Percentiles rank a stretch among this genome's conserved stretches.
phyloP scores from a whole-genome alignment of 1,140 invertebrate genomes.

The Lycorma delicatula region DNA sequence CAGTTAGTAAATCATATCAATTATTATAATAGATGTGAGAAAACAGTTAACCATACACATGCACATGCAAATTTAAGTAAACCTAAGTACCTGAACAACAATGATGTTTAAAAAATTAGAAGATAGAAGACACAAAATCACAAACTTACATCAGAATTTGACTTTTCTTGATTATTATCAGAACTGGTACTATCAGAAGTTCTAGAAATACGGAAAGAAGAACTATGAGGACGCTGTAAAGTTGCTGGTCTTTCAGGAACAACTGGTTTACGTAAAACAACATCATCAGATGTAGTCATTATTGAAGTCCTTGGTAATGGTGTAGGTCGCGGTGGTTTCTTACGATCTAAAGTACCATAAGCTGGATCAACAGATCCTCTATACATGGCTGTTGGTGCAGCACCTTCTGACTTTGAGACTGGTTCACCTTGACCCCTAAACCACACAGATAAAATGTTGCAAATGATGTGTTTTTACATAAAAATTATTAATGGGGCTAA shows the following conservation, averaged over 20 bases:
- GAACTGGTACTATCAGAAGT: background rate
- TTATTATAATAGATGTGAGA: too few relatives aligned
- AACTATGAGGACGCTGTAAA: conserved; percentile 43
- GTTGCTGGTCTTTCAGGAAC: conserved; percentile 62
- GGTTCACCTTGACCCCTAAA: too few relatives aligned
- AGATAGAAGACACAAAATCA: too few relatives aligned
- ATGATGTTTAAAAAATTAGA: background rate
- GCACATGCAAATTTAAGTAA: conserved; percentile 8
- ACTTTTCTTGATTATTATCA: too few relatives aligned
- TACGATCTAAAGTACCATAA: conserved; percentile 19
- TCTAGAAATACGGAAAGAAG: conserved; percentile 27
- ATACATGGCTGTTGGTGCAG: background rate
- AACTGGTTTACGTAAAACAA: conserved; percentile 46
- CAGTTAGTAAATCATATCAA: too few relatives aligned
- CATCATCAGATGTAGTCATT: background rate
- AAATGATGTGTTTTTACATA: too few relatives aligned
- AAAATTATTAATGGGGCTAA: too few relatives aligned
- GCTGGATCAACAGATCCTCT: background rate
- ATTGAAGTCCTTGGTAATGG: conserved; percentile 26
- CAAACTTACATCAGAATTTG: too few relatives aligned
- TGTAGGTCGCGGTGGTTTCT: conserved; percentile 19
- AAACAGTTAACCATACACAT: too few relatives aligned
- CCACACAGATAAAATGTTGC: too few relatives aligned
- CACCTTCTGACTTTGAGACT: too few relatives aligned
- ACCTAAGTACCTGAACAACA: too few relatives aligned